A percentile compares a stretch with the other conserved stretches of the same genome.
Conservation (phyloP, 2,888 invertebrate genomes). For the Caenorhabditis wallacei region DNA sequence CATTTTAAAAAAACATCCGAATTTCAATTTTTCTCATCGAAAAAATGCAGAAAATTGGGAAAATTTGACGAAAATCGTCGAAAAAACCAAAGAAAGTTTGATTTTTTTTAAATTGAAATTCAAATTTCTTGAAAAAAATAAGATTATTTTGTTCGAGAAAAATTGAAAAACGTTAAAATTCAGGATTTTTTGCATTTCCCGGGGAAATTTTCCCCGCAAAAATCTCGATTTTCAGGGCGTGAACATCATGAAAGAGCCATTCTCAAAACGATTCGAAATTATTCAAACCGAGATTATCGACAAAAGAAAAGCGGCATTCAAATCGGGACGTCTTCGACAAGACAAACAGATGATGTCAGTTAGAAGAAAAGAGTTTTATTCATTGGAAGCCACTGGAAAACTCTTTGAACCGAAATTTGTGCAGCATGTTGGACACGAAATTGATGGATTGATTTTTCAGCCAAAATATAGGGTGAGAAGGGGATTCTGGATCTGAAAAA, state of each 20-base stretch:
- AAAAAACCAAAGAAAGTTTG: too few species aligned
- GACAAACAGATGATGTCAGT: conserved; percentile 85
- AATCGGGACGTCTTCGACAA: conserved; percentile 84
- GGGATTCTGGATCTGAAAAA: conserved; percentile 37
- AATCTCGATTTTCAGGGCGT: conserved; percentile 84
- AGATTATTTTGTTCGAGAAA: too few species aligned
- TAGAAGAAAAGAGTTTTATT: conserved; percentile 89
- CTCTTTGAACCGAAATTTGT: conserved; percentile 89
- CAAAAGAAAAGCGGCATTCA: conserved; percentile 89
- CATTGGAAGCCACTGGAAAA: conserved; percentile 64
- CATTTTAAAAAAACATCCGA: too few species aligned
- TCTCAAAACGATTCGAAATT: conserved; percentile 89
- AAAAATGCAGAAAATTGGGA: too few species aligned
- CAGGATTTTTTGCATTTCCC: too few species aligned
- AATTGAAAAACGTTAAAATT: too few species aligned
- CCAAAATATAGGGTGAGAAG: conserved; percentile 89
- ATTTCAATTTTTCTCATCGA: too few species aligned
- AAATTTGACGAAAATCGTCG: too few species aligned
- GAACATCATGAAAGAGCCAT: conserved; percentile 89
- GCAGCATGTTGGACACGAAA: conserved; percentile 92
- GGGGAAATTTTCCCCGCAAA: neutral
- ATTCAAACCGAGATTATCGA: conserved; percentile 87
- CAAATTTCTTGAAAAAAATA: too few species aligned
- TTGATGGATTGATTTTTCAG: conserved; percentile 98
- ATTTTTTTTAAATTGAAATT: too few species aligned